Conservation (phyloP, 2,888 invertebrate species). For the Gnatocerus cornutus region DNA sequence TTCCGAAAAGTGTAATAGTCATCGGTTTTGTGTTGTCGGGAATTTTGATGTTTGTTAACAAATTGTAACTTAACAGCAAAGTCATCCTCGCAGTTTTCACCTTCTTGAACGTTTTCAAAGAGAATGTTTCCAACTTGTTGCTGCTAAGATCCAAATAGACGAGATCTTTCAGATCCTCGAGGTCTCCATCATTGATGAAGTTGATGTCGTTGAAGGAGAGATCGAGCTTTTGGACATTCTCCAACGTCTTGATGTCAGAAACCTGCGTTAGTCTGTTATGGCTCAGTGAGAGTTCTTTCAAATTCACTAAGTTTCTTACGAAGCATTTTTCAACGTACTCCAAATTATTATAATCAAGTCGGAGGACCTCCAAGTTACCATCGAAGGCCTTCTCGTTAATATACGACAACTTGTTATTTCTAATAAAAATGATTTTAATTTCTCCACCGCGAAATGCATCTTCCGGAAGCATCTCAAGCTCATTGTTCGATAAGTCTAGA, state of each 20-base stretch:
- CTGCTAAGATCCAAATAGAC: constrained; percentile 22
- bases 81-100: constrained; percentile 14
- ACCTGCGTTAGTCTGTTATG: constrained; percentile 29
- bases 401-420: constrained; percentile 20
- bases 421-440: constrained; percentile 14
- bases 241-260: constrained; percentile 8
- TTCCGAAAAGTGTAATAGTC: constrained; percentile 30
- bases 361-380: constrained; percentile 16
- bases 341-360: constrained; percentile 30
- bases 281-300: constrained; percentile 30
- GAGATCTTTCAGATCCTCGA: constrained; percentile 27
- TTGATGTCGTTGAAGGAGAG: constrained; percentile 37
- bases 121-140: constrained; percentile 29
- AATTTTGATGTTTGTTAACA: constrained; percentile 28
- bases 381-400: constrained; percentile 22
- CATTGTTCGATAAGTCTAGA: constrained; percentile 28
- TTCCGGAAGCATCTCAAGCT: constrained; percentile 9
- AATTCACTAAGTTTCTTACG: neutral
- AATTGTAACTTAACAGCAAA: constrained; percentile 22
- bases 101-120: constrained; percentile 26
- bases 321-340: constrained; percentile 11
- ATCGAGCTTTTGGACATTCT: constrained; percentile 23
- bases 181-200: constrained; percentile 15
- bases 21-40: constrained; percentile 5
- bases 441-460: constrained; percentile 6